Percentiles rank a stretch among this genome's conserved stretches.
These are phyloP conservation scores for Ephestia elutella DNA, from an alignment of 1,140 invertebrate genomes.

Conservation along the genomic window DNA sequence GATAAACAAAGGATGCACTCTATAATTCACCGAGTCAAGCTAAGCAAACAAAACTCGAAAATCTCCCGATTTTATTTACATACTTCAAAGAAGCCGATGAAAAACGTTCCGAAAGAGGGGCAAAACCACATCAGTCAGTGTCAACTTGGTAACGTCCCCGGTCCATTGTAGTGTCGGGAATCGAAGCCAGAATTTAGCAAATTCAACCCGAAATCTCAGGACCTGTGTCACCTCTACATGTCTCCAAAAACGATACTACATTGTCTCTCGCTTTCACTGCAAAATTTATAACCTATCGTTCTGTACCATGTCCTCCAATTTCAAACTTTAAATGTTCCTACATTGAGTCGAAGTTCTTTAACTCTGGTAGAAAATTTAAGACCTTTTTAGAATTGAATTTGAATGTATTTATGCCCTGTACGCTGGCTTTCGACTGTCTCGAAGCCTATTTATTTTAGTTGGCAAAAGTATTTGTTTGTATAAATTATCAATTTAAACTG, in stretches of 20 bases:
- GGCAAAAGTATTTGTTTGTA: constrained; percentile 41
- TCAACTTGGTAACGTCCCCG: constrained; percentile 30
- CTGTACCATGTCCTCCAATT: background rate
- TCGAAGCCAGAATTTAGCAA: constrained; percentile 38
- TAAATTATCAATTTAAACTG: constrained; percentile 54
- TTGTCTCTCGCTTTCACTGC: constrained; percentile 33
- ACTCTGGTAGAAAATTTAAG: background rate
- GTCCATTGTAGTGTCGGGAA: constrained; percentile 36
- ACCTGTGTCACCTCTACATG: constrained; percentile 52
- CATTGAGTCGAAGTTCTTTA: background rate
- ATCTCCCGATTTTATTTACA: background rate
- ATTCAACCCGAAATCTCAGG: constrained; percentile 56
- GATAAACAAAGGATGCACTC: background rate
- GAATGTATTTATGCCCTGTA: constrained; percentile 41
- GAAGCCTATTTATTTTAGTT: constrained; percentile 54
- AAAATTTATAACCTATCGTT: background rate
- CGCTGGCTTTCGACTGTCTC: constrained; percentile 47
- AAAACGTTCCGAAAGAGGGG: constrained; percentile 10
- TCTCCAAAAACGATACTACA: constrained; percentile 53
- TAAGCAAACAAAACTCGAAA: background rate
- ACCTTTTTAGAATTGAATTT: background rate
- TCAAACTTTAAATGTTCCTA: background rate
- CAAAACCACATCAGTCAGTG: constrained; percentile 45
- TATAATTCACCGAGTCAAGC: background rate
- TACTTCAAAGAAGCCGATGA: constrained; percentile 12